These are phyloP conservation scores for Casuarius casuarius DNA, from an alignment of 2,113 vertebrate species.

Conservation along the genomic window DNA sequence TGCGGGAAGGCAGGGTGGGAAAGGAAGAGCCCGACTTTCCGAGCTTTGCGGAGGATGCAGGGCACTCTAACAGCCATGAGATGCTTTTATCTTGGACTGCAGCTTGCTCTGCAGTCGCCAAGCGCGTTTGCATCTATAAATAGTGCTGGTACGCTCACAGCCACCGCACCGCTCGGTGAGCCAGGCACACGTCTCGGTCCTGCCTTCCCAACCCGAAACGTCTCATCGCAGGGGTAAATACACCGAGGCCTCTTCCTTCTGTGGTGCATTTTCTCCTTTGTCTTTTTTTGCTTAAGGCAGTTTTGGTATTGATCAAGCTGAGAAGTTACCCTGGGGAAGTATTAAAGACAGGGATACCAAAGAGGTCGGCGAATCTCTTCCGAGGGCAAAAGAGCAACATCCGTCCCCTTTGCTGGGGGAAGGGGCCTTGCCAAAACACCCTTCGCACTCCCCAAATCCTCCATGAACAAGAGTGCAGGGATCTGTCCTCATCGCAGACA, in stretches of 20 bases:
- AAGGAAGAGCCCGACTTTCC: neutral
- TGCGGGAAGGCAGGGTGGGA: accelerated
- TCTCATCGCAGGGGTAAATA: accelerated
- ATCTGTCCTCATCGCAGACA: neutral
- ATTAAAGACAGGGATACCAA: neutral
- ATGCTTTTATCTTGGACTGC: neutral
- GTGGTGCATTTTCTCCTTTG: accelerated
- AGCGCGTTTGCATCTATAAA: accelerated
- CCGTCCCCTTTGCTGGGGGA: neutral
- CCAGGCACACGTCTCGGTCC: accelerated
- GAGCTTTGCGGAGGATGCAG: neutral
- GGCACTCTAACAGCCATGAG: neutral
- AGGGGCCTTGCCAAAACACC: neutral
- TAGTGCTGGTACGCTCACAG: accelerated
- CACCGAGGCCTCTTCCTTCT: neutral
- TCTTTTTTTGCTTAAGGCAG: neutral
- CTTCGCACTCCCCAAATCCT: too few species aligned
- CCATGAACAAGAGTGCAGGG: neutral
- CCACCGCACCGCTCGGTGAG: accelerated
- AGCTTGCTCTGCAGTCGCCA: neutral
- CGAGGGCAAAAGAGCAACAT: neutral
- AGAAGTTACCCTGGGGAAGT: neutral
- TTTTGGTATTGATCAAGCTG: too few species aligned
- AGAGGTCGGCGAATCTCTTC: neutral
- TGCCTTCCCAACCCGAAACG: neutral